Evolutionary conservation across 2,888 invertebrate species (phyloP), one percentile per base, ranked within the genome.

Genomic region (Oxyscelio sp.): DNA sequence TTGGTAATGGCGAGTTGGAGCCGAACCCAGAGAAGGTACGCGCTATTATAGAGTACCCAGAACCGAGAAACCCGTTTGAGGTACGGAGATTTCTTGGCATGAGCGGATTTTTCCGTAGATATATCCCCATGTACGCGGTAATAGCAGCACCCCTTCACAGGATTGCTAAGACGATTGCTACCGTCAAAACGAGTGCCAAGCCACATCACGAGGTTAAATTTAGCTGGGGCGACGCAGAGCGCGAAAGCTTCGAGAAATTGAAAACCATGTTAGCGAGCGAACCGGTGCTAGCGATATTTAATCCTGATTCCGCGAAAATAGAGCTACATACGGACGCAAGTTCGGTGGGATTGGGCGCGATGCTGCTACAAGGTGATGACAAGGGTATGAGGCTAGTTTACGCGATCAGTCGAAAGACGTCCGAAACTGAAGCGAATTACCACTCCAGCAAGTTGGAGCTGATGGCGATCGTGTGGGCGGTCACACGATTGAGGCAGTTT

Each of bases 401-500:
- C n/a, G n/a, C n/a, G n/a, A n/a, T n/a, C n/a, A n/a, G n/a, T n/a
- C n/a, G n/a, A n/a, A n/a, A n/a, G 19, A 17, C 63, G 63, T 61
- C 22, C 63, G 5, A n/a, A n/a, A n/a, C n/a, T n/a, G n/a, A n/a
- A n/a, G n/a, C n/a, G n/a, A n/a, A n/a, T n/a, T n/a, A n/a, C n/a
- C n/a, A n/a, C n/a, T n/a, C n/a, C n/a, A n/a, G n/a, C n/a, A n/a
- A n/a, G n/a, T n/a, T n/a, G n/a, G n/a, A n/a, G n/a, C n/a, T n/a
- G n/a, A n/a, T n/a, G n/a, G n/a, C n/a, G n/a, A n/a, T n/a, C n/a
- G n/a, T n/a, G n/a, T n/a, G n/a, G n/a, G n/a, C n/a, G n/a, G 21
- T 61, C 45, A 85, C 5, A 87, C 86, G 17, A 87, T 88, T 75
- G 8, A n/a, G 68, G 6, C 38, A 58, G n/a, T 68, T 77, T 34